phyloP scores from a whole-genome alignment of 2,888 invertebrate species.

The Boloria euphrosyne region DNA sequence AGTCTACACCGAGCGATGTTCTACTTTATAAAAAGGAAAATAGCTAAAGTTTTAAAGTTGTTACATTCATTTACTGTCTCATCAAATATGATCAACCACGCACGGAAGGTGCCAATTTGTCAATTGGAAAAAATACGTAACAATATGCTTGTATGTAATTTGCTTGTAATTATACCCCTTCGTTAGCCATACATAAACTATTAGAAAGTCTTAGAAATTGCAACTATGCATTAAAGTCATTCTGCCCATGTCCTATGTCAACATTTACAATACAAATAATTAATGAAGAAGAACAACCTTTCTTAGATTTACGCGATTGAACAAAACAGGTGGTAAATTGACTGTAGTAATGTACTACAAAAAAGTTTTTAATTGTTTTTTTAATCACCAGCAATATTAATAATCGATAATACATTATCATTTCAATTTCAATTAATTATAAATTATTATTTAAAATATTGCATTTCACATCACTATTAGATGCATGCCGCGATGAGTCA shows the following conservation, averaged over 20 bases:
- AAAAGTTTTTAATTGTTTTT: too few species aligned
- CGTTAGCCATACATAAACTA: background rate
- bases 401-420: too few species aligned
- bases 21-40: too few species aligned
- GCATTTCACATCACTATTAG: constrained; percentile 40
- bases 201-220: constrained; percentile 35
- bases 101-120: constrained; percentile 30
- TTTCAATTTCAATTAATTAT: too few species aligned
- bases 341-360: too few species aligned
- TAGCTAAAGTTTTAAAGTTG: background rate
- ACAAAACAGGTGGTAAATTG: too few species aligned
- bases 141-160: constrained; percentile 30
- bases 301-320: too few species aligned
- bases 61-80: constrained; percentile 1
- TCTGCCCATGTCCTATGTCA: constrained; percentile 44
- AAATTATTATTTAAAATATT: constrained; percentile 3
- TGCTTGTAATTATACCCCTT: constrained; percentile 32
- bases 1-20: too few species aligned
- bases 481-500: constrained; percentile 55
- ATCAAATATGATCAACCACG: constrained; percentile 21
- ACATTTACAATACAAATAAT: constrained; percentile 42
- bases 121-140: constrained; percentile 30
- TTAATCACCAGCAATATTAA: too few species aligned
- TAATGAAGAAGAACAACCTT: background rate
- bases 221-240: constrained; percentile 37